Evolutionary conservation across 2,888 invertebrate genomes (phyloP).

Genomic region (Hydropsyche betteni): DNA sequence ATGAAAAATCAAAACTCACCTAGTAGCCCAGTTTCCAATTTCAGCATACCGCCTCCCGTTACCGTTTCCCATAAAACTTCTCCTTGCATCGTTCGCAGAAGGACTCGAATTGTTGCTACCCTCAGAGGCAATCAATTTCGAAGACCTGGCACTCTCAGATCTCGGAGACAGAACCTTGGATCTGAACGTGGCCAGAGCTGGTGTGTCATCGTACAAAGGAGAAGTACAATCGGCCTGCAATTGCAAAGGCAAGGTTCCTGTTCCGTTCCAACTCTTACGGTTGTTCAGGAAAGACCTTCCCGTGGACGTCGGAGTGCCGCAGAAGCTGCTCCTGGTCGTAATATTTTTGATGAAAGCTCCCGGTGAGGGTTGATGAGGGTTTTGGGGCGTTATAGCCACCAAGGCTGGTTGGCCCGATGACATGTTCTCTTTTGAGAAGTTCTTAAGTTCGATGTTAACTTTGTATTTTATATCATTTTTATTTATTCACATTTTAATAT

Average conservation of each 20-base stretch:
- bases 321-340: conserved; percentile 66
- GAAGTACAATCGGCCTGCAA: conserved; percentile 58
- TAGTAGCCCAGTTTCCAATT: conserved; percentile 66
- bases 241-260: conserved; percentile 65
- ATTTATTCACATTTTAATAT: no score
- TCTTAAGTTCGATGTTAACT: no score
- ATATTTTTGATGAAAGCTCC: conserved; percentile 63
- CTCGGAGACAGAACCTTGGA: conserved; percentile 57
- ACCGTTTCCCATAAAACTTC: conserved; percentile 60
- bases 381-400: conserved; percentile 66
- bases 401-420: conserved; percentile 66
- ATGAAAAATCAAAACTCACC: conserved; percentile 42
- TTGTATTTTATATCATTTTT: no score
- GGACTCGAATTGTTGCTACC: conserved; percentile 64
- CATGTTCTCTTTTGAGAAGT: conserved; percentile 53
- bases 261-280: conserved; percentile 67
- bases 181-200: conserved; percentile 64
- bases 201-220: conserved; percentile 57
- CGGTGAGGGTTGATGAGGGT: conserved; percentile 56
- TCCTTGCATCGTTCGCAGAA: conserved; percentile 66
- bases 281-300: conserved; percentile 63
- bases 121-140: neutral
- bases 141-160: neutral
- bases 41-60: conserved; percentile 69
- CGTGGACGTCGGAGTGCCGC: conserved; percentile 63